phyloP scores from a whole-genome alignment of 2,888 invertebrate genomes.

The Lochmaea capreae region DNA sequence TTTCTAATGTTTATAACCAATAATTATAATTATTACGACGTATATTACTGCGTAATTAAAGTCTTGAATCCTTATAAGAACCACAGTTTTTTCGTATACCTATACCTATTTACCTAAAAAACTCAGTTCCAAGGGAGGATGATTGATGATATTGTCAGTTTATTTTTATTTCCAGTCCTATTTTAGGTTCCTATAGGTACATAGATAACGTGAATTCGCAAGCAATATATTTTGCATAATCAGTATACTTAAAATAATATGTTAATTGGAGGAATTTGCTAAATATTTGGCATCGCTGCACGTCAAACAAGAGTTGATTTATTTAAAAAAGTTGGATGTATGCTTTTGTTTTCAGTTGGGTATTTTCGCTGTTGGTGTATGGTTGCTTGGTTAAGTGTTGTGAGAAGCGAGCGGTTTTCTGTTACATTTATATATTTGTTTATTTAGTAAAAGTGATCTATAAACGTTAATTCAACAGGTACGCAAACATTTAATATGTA shows the following conservation, averaged over 20 bases:
- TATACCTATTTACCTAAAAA: no score
- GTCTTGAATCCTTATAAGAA: no score
- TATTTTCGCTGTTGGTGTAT: background rate
- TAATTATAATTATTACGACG: no score
- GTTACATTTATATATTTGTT: background rate
- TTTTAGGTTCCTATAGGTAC: no score
- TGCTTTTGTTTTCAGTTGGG: background rate
- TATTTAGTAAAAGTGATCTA: background rate
- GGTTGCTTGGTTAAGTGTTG: background rate
- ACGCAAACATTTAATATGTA: background rate
- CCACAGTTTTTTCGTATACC: no score
- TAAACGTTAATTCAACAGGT: background rate
- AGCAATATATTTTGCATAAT: background rate
- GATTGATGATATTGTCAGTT: no score
- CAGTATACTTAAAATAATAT: background rate
- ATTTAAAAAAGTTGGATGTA: background rate
- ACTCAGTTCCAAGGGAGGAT: no score
- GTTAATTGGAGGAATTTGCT: background rate
- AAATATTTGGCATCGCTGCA: background rate
- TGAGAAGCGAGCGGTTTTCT: background rate
- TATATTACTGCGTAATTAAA: no score
- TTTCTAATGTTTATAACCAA: no score
- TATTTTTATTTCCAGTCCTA: no score
- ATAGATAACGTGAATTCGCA: background rate
- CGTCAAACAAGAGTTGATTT: background rate